These are phyloP conservation scores for Cariama cristata DNA, from an alignment of 2,113 vertebrate species.

Conservation along the genomic window DNA sequence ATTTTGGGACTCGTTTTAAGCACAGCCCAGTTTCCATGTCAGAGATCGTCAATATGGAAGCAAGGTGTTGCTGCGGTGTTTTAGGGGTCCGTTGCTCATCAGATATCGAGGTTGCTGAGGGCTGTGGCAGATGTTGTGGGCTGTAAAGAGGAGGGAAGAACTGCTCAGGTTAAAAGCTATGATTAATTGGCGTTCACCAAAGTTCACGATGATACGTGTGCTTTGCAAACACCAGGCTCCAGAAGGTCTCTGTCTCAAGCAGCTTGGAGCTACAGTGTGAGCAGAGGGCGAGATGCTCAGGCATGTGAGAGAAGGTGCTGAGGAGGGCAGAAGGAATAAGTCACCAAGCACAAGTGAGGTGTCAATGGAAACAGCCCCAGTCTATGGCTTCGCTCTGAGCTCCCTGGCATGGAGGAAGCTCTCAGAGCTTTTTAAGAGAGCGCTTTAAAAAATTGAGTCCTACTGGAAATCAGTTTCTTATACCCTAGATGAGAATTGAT, in stretches of 20 bases:
- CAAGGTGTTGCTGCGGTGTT: not conserved
- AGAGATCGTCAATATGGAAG: not conserved
- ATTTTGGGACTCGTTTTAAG: not conserved
- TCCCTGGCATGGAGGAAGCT: not conserved
- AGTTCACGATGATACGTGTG: rapidly evolving
- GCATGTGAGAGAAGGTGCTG: not conserved
- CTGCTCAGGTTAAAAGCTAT: not conserved
- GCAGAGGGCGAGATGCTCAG: not conserved
- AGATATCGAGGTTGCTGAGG: not conserved
- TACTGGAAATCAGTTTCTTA: not conserved
- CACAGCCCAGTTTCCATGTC: not conserved
- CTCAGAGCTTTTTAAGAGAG: not conserved
- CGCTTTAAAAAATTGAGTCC: not conserved
- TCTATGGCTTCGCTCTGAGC: not conserved
- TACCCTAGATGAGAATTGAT: not conserved
- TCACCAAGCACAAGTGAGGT: not conserved
- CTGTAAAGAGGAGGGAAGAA: not conserved
- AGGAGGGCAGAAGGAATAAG: not conserved
- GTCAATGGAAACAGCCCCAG: not conserved
- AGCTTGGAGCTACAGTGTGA: not conserved
- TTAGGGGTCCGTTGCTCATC: not conserved
- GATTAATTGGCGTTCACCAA: not conserved
- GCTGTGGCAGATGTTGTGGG: not conserved
- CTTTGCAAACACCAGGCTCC: not conserved
- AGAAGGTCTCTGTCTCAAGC: not conserved